phyloP scores from a whole-genome alignment of 2,113 vertebrate species.

The Gnathonemus longibarbis region DNA sequence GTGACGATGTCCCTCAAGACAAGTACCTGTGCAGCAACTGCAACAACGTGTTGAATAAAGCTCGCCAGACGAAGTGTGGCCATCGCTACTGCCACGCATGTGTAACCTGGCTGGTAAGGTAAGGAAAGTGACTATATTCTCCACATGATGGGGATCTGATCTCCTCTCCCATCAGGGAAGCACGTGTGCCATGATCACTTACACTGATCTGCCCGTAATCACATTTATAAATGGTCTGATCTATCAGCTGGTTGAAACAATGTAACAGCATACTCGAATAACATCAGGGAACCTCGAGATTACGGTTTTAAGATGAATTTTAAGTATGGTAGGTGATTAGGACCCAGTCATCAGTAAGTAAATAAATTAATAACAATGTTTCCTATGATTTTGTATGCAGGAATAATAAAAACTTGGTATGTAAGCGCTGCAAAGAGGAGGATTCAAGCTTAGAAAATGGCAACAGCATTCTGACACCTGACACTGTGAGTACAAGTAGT shows the following conservation, averaged over 20 bases:
- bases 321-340: background rate
- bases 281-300: background rate
- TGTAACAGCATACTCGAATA: background rate
- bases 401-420: slow-evolving; percentile 56
- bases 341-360: background rate
- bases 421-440: slow-evolving; percentile 62
- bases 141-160: background rate
- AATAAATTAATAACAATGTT: background rate
- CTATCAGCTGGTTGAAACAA: background rate
- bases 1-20: slow-evolving; percentile 50
- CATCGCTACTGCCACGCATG: slow-evolving; percentile 61
- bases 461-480: slow-evolving; percentile 53
- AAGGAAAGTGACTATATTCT: slow-evolving; percentile 33
- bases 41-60: slow-evolving; percentile 55
- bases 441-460: slow-evolving; percentile 42
- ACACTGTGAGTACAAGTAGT: slow-evolving; percentile 54
- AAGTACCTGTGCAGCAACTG: slow-evolving; percentile 64
- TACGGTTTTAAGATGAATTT: background rate
- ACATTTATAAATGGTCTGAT: background rate
- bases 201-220: background rate
- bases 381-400: slow-evolving; percentile 39
- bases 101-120: slow-evolving; percentile 64
- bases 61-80: slow-evolving; percentile 55
- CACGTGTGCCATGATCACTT: background rate
- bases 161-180: background rate